Base-by-base conservation (phyloP, 1,140 invertebrate species). In the Drosophila carrolli region DNA sequence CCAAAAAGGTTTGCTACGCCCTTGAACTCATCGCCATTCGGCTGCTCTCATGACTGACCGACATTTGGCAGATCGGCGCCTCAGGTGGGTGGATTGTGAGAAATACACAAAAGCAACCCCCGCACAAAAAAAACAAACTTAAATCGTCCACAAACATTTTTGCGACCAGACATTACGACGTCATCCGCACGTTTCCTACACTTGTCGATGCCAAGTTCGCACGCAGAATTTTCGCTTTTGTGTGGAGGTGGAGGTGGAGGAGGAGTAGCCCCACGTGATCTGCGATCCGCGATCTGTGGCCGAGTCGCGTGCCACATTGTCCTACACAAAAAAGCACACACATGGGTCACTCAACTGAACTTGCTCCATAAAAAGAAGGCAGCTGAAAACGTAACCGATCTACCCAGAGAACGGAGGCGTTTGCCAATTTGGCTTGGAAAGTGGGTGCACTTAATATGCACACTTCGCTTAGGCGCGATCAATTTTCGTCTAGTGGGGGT, bases 351-450 rank as follows among this genome's bases (percentile, higher is more conserved):
- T 86, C 79, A 86, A 72, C 78, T 76, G 72, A 72, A 78, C 70
- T 61, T 81, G 83, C 79, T 88, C 84, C 83, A 88, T 83, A 86
- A 86, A 75, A 65, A 79, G 75, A 81, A 68, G 61, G 38, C 65
- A 14, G 56, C 62, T 32, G 14, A 48, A 16, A 71, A 50, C 44
- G 68, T 71, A 71, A 71, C 51, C 27, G 60, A 71, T 71, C 56
- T 38, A 11, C 68, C 68, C 37, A 38, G 32, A 40, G 44, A 65
- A 73, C 59, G 83, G 83, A 82, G 82, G 82, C 82, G 82, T 65
- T 78, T 63, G 77, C 74, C 75, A 77, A 77, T 56, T 68, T 67
- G 78, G 79, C 62, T 46, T 76, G 66, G 57, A 70, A 74, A 77
- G 82, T 66, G 75, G 63, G 53, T 62, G 57, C 77, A 74, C 70